These are phyloP conservation scores for Toxotes lorentzi DNA, from an alignment of 2,797 vertebrate genomes.

Conservation along the genomic window DNA sequence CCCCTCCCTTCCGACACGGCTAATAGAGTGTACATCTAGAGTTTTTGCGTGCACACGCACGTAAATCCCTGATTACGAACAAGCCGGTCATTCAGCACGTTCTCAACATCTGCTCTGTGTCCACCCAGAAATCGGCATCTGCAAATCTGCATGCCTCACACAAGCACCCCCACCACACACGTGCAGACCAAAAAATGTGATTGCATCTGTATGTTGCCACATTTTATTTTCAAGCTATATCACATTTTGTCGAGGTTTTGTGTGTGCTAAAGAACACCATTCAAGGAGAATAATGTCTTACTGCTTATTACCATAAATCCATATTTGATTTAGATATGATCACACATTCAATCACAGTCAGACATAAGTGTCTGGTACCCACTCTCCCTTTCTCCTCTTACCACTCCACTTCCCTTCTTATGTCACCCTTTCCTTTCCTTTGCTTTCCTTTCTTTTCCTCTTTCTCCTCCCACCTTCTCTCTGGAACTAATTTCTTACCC, in stretches of 20 bases:
- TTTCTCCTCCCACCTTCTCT: slow-evolving; percentile 26
- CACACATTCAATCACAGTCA: background rate
- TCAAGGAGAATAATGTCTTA: background rate
- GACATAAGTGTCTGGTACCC: background rate
- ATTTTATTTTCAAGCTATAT: slow-evolving; percentile 24
- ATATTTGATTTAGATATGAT: slow-evolving; percentile 22
- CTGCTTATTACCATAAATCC: slow-evolving; percentile 2
- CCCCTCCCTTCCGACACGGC: slow-evolving; percentile 1
- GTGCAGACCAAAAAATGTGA: background rate
- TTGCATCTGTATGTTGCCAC: background rate
- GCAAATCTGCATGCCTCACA: background rate
- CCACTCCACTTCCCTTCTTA: too few relatives aligned
- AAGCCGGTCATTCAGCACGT: slow-evolving; percentile 50
- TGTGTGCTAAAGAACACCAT: background rate
- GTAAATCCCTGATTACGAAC: slow-evolving; percentile 48
- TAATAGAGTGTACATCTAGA: background rate
- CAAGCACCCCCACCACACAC: background rate
- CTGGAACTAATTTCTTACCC: slow-evolving; percentile 55
- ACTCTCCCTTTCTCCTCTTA: slow-evolving; percentile 1
- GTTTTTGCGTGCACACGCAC: slow-evolving; percentile 19
- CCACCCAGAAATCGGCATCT: slow-evolving; percentile 20
- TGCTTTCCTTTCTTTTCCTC: slow-evolving; percentile 3
- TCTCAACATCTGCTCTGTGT: slow-evolving; percentile 54
- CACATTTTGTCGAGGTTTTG: background rate
- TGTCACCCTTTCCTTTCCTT: background rate